These are phyloP conservation scores for Conomelus anceps DNA, from an alignment of 2,888 invertebrate species.

Conservation along the genomic window DNA sequence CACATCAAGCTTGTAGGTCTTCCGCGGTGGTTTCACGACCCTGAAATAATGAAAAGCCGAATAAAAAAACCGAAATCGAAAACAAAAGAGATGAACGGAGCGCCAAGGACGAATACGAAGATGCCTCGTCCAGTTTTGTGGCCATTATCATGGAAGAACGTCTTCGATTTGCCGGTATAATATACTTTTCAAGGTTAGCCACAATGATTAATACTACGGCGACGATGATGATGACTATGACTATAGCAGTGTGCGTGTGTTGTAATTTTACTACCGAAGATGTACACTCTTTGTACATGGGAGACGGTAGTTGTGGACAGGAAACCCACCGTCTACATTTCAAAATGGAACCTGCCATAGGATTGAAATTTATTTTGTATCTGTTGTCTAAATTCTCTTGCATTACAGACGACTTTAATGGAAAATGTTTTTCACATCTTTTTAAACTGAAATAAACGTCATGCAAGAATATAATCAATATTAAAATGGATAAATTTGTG, in stretches of 20 bases:
- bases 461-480: too few species aligned
- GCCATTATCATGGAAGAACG: background rate
- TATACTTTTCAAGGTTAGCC: background rate
- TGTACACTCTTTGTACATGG: background rate
- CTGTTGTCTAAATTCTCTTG: too few species aligned
- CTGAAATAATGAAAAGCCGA: background rate
- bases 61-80: background rate
- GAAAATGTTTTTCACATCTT: too few species aligned
- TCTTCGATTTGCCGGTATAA: background rate
- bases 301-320: too few species aligned
- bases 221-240: background rate
- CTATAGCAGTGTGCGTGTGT: background rate
- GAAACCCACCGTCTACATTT: background rate
- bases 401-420: too few species aligned
- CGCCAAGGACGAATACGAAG: background rate
- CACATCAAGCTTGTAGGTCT: background rate
- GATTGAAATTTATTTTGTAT: background rate
- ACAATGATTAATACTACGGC: background rate
- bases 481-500: too few species aligned
- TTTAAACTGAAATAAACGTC: too few species aligned
- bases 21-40: background rate
- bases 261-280: background rate
- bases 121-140: background rate
- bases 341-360: background rate
- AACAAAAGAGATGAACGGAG: background rate